Percentiles rank a stretch among this genome's conserved stretches.
Conservation (phyloP, 64 coral and sea anemone species). For the Acropora tenuis region DNA sequence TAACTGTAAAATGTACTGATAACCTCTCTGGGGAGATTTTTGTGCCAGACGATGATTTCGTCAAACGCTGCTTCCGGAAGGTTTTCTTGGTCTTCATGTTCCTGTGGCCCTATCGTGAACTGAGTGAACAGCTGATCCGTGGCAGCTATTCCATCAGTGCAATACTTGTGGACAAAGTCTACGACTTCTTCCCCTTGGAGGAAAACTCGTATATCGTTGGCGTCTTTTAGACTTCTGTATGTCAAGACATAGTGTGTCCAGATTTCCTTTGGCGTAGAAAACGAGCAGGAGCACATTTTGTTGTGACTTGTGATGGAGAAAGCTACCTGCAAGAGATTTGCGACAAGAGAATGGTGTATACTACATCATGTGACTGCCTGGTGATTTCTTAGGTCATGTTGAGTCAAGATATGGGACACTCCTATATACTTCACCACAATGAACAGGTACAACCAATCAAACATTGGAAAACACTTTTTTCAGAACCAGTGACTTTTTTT, state of each 20-base stretch:
- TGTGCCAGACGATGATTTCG: conserved; percentile 39
- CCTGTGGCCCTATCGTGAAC: conserved; percentile 6
- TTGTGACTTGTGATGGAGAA: neutral
- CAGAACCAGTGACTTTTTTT: no score
- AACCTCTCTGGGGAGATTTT: neutral
- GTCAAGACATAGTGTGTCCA: conserved; percentile 49
- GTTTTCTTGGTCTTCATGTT: neutral
- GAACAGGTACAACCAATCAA: no score
- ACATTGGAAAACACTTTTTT: no score
- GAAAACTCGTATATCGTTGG: neutral
- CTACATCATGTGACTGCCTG: no score
- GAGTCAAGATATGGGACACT: no score
- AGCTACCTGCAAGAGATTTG: conserved; percentile 1
- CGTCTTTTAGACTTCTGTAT: neutral
- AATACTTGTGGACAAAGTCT: neutral
- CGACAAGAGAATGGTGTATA: no score
- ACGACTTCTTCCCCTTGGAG: conserved; percentile 15
- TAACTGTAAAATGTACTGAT: conserved; percentile 42
- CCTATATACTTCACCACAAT: no score
- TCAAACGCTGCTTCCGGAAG: conserved; percentile 49
- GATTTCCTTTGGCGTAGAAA: conserved; percentile 37
- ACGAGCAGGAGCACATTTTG: neutral
- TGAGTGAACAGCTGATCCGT: neutral
- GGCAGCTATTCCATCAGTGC: neutral
- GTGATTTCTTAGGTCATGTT: no score